These are phyloP conservation scores for Sceloporus tristichus DNA, from an alignment of 2,113 vertebrate genomes.

Conservation along the genomic window DNA sequence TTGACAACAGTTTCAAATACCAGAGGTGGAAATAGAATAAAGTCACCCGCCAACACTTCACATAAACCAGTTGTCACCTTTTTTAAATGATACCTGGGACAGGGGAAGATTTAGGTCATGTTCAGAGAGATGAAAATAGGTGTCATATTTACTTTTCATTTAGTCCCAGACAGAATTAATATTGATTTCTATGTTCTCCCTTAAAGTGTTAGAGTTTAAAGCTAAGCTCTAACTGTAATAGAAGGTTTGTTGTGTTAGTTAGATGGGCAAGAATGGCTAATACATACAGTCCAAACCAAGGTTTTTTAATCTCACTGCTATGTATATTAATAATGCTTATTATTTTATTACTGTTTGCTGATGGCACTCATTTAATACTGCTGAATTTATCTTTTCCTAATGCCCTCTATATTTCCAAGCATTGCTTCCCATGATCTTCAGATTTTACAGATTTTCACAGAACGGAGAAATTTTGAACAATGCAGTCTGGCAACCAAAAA, in stretches of 20 bases:
- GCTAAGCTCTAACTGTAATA: not conserved
- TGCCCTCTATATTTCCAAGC: too few species aligned
- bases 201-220: slow-evolving; percentile 26
- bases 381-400: too few species aligned
- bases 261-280: not conserved
- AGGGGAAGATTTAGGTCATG: slow-evolving; percentile 2
- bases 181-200: slow-evolving; percentile 49
- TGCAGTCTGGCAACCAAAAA: too few species aligned
- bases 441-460: too few species aligned
- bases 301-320: not conserved
- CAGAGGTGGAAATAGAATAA: slow-evolving; percentile 21
- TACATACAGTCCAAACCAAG: not conserved
- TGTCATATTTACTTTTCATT: slow-evolving; percentile 30
- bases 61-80: slow-evolving; percentile 34
- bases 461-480: too few species aligned
- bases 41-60: slow-evolving; percentile 22
- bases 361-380: fast-evolving
- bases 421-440: too few species aligned
- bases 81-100: not conserved
- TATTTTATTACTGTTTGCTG: not conserved
- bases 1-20: slow-evolving; percentile 44
- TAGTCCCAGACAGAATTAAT: slow-evolving; percentile 39
- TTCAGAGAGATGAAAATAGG: slow-evolving; percentile 44
- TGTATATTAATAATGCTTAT: not conserved
- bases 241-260: not conserved